Evolutionary conservation across 2,888 invertebrate genomes (phyloP), one percentile per base, ranked within the genome.

Genomic region (Ormyrus nitidulus): DNA sequence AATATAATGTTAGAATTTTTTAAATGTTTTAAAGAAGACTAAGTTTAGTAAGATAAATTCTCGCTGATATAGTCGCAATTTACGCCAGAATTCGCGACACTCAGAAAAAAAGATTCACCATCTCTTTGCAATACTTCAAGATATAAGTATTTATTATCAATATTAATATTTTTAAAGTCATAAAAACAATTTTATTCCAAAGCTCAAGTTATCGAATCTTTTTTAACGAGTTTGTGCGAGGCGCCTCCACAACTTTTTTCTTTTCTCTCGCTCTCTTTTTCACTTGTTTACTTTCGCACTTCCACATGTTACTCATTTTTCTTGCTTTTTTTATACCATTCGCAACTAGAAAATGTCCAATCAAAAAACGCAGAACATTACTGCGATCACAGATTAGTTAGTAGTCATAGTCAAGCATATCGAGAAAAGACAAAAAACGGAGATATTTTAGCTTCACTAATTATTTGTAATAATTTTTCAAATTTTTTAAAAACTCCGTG

Each of bases 1-100:
- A 89, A 89, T 89, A 89, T 87, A 89, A 89, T 75, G 80, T 77
- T 79, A 82, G 65, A 80, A 73, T 75, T 77, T 66, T 53, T 62
- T 72, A 75, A 78, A 68, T 81, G 75, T 65, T 75, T 78, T 7
- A 81, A 75, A 79, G 81, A 77, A 65, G 77, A 81, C 79, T 79
- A 79, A 77, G 69, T 77, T 44, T 59, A 72, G 51, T 77, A 68
- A 62, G 73, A 80, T 72, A 62, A 76, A 76, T 81, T 65, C 68
- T 81, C 65, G 72, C 56, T 76, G 44, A 59, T 65, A 66, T 61
- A 65, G 59, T 79, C 58, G 62, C 54, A 66, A 70, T 62, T 19
- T 64, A 73, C 72, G 73, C 69, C 69, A 46, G 19, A 19, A 58
- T 59, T 68, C 62, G 64, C 71, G 58, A 62, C 51, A 10, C 48